Evolutionary conservation across 1,140 invertebrate genomes (phyloP), one percentile per base, ranked within the genome.

Genomic region (Phthorimaea operculella): DNA sequence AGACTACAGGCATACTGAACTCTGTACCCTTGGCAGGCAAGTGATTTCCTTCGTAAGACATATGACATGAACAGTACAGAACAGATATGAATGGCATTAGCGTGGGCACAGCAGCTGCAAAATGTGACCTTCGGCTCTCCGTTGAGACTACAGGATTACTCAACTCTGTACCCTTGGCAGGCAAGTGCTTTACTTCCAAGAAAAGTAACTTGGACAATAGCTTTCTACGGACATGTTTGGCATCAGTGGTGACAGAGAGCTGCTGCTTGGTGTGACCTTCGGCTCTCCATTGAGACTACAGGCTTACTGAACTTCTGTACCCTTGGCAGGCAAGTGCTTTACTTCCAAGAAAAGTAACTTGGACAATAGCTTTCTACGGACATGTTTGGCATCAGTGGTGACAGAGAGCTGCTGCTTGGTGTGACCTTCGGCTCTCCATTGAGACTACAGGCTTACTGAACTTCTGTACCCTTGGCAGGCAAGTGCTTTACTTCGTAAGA

Each of bases 11-110:
- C 0, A 14, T 72, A 7, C 59, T 76, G 5, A 62, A 53, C 0
- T 70, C 70, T 0, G 64, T 66, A 10, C 74, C 74, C 0, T 73
- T 76, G 54, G 64, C 59, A 47, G 74, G 74, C n/a, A n/a, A n/a
- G n/a, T n/a, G n/a, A n/a, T n/a, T n/a, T n/a, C n/a, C n/a, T n/a
- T n/a, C n/a, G n/a, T n/a, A n/a, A n/a, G n/a, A n/a, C n/a, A n/a
- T n/a, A n/a, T n/a, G n/a, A n/a, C n/a, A n/a, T n/a, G n/a, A n/a
- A n/a, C n/a, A n/a, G n/a, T n/a, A n/a, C n/a, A n/a, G n/a, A n/a
- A n/a, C n/a, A n/a, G n/a, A n/a, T n/a, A n/a, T n/a, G n/a, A 73
- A 74, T 42, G 74, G 70, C 1, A 67, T 70, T 55, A 64, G 64
- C n/a, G 39, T 74, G 4, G 62, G 71, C 4, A 62, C 73, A 50